Base-by-base conservation (phyloP, 2,113 vertebrate genomes). In the Microcebus murinus region DNA sequence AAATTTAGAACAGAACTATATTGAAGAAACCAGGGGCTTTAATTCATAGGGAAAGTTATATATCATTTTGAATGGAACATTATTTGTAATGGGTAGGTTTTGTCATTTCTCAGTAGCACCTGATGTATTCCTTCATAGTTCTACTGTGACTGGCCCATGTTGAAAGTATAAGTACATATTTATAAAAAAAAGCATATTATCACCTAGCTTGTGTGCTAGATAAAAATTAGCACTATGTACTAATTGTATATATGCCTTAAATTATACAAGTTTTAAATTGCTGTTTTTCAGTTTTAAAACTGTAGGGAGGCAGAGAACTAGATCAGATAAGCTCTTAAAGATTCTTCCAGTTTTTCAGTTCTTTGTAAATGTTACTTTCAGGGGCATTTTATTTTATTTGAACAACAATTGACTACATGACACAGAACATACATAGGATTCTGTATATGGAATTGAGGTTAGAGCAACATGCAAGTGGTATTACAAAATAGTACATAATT, bases 31-130 rank as follows among this genome's bases (percentile, higher is more conserved):
- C 8, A 63, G 7, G 48, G 31, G 4, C 52, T 93, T 92, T 87
- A 39, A 90, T 68, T 94, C 31, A 11, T 50, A 84, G 57, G 31
- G 20, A 27, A 87, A 71, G 15, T 36, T 94, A 39, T 50, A 18
- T 71, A 12, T 77, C 67, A 82, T 39, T 94, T 80, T 67, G 48
- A 91, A 97, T 23, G 20, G 0, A 21, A 29, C 27, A 34, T 87
- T 50, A n/a, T 94, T 57, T 90, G 31, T 76, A 12, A 63, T 21
- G 23, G 74, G 27, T 85, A 48, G 89, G 20, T 0, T 59, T 70
- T 89, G 61, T 87, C 48, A n/a, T 71, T 93, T 96, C 88, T 94
- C 45, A 57, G 39, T 12, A 82, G 52, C 42, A 92, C 29, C 59
- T 67, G 10, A 15, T 87, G 12, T 23, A 77, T 82, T 86, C 12